Percentiles rank a stretch among this genome's conserved stretches.
phyloP scores from a whole-genome alignment of 37 sponge, comb jelly and placozoan genomes.

The Agelas oroides region DNA sequence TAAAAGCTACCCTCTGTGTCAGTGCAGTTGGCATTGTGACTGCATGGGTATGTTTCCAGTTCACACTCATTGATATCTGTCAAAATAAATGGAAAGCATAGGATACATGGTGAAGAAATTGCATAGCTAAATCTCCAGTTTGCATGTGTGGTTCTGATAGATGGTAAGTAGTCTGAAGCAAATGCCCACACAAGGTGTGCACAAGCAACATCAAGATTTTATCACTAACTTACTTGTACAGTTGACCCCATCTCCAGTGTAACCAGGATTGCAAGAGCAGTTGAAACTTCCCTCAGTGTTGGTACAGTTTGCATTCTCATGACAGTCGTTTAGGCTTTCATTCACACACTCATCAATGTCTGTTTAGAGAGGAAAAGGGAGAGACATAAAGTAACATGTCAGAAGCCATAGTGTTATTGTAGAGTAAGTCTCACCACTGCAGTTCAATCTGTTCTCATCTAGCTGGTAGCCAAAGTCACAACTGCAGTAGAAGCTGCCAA shows the following conservation, averaged over 20 bases:
- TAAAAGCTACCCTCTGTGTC: conserved; percentile 57
- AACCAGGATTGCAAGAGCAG: too few relatives aligned
- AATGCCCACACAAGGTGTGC: too few relatives aligned
- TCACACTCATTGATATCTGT: conserved; percentile 58
- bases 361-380: background rate
- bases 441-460: background rate
- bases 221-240: conserved; percentile 7
- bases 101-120: too few relatives aligned
- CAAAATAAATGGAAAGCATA: too few relatives aligned
- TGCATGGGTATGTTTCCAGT: background rate
- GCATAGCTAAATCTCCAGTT: too few relatives aligned
- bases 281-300: too few relatives aligned
- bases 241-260: conserved; percentile 18
- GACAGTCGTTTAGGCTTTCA: background rate
- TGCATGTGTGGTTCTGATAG: too few relatives aligned
- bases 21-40: conserved; percentile 40
- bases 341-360: conserved; percentile 11
- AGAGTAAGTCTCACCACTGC: conserved; percentile 1
- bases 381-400: too few relatives aligned
- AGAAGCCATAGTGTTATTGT: too few relatives aligned
- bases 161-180: too few relatives aligned
- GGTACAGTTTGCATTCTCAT: too few relatives aligned
- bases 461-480: conserved; percentile 3
- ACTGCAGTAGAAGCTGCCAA: conserved; percentile 11
- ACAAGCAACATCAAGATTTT: too few relatives aligned